These are phyloP conservation scores for Spatulosminthurus flaviceps DNA, from an alignment of 2,888 invertebrate species.

Conservation along the genomic window DNA sequence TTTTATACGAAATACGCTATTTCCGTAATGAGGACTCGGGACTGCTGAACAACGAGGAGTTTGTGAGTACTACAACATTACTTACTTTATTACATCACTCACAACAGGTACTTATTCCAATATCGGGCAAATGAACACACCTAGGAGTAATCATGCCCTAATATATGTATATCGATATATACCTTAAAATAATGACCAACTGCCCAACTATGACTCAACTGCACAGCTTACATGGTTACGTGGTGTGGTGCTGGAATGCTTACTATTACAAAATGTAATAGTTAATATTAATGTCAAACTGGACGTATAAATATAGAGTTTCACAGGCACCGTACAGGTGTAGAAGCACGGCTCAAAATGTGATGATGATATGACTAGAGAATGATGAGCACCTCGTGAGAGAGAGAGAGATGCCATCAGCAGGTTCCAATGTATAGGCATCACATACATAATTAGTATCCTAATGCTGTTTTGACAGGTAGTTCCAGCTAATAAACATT, in stretches of 20 bases:
- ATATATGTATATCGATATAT: too few species aligned
- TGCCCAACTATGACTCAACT: too few species aligned
- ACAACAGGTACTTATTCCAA: too few species aligned
- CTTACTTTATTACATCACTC: not conserved
- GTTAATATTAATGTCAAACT: too few species aligned
- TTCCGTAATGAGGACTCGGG: constrained; percentile 6
- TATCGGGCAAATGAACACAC: too few species aligned
- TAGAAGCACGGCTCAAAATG: constrained; percentile 33
- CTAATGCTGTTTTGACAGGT: constrained; percentile 57
- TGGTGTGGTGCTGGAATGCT: too few species aligned
- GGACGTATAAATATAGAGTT: too few species aligned
- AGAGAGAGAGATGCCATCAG: constrained; percentile 37
- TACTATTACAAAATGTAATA: too few species aligned
- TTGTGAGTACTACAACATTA: not conserved
- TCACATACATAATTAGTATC: constrained; percentile 53
- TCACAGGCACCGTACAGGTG: too few species aligned
- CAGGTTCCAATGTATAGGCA: not conserved
- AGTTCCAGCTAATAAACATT: constrained; percentile 45
- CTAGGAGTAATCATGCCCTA: too few species aligned
- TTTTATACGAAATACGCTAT: not conserved
- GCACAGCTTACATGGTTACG: too few species aligned
- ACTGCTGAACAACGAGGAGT: not conserved
- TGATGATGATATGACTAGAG: constrained; percentile 46
- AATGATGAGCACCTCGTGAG: constrained; percentile 18
- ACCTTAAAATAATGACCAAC: too few species aligned